Base-by-base conservation (phyloP, 2,113 vertebrate species). In the Brevimyrus niger region DNA sequence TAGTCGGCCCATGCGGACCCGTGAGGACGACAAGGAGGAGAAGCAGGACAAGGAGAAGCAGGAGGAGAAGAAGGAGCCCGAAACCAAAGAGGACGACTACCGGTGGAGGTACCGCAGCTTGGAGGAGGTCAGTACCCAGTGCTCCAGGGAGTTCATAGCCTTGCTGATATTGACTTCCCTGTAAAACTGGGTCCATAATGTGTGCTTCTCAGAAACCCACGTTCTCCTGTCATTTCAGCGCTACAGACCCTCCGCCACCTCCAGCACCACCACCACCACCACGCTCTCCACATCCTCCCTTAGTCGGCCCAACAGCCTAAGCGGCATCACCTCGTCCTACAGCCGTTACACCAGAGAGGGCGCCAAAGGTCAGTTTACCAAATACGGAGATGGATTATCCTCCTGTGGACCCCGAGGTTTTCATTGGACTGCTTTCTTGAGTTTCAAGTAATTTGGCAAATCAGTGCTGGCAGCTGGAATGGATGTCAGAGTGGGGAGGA, bases 41-140 rank as follows among this genome's bases (percentile, higher is more conserved):
- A 97, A 99, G 91, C 97, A 99, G 92, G 97, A 98, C 93, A 97
- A 98, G 94, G 97, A 99, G 92, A 99, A 97, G 93, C 98, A 98
- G 92, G 97, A 98, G 94, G 97, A 99, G 92, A 99, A 97, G 93
- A 98, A 98, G 92, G 97, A 99, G 92, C 95, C 94, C 0, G 98
- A 99, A 96, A 94, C 95, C 6, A 98, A 96, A 95, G 98, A 99
- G 89, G 98, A 99, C 83, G 98, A 99, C 91, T 98, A 98, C 93
- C 96, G 97, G 88, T 97, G 97, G 27, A 98, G 97, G 93, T 98
- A 98, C 89, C 96, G 97, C 92, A 97, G 96, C 90, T 96, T 94
- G 47, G 98, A 99, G 92, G 98, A 99, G 96, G 98, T 99, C 93
- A 61, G 89, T 82, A 80, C 91, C 73, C 92, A 55, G 23, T 31